phyloP scores from a whole-genome alignment of 2,888 invertebrate species.

The Idaea dimidiata region DNA sequence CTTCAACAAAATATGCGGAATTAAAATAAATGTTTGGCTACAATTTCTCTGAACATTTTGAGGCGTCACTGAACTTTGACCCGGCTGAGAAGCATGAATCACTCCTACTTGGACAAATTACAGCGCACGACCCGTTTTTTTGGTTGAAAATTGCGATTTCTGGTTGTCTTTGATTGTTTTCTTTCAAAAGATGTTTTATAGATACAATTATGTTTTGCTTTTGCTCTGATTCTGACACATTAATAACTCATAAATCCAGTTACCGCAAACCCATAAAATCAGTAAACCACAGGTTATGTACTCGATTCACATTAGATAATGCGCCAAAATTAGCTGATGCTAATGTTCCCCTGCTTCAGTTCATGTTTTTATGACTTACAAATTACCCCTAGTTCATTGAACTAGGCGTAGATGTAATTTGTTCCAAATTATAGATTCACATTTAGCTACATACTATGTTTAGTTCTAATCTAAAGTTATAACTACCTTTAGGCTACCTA shows the following conservation, averaged over 20 bases:
- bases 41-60: constrained; percentile 31
- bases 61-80: constrained; percentile 28
- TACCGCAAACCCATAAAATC: constrained; percentile 46
- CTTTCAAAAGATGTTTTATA: neutral
- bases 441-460: constrained; percentile 29
- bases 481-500: neutral
- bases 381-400: constrained; percentile 72
- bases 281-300: constrained; percentile 57
- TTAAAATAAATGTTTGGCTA: constrained; percentile 28
- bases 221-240: neutral
- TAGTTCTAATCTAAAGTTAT: neutral
- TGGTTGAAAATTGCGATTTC: neutral
- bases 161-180: neutral
- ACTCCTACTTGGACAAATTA: constrained; percentile 22
- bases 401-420: constrained; percentile 54
- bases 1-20: constrained; percentile 28
- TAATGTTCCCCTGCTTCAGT: constrained; percentile 43
- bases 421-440: constrained; percentile 76
- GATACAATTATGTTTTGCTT: neutral
- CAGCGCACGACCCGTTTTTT: constrained; percentile 21
- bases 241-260: constrained; percentile 5
- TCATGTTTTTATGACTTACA: constrained; percentile 63
- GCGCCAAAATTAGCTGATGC: constrained; percentile 56
- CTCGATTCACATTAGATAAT: constrained; percentile 53
- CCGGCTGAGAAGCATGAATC: constrained; percentile 25